Conservation (phyloP, 1,140 invertebrate genomes). For the Neodiprion virginianus region DNA sequence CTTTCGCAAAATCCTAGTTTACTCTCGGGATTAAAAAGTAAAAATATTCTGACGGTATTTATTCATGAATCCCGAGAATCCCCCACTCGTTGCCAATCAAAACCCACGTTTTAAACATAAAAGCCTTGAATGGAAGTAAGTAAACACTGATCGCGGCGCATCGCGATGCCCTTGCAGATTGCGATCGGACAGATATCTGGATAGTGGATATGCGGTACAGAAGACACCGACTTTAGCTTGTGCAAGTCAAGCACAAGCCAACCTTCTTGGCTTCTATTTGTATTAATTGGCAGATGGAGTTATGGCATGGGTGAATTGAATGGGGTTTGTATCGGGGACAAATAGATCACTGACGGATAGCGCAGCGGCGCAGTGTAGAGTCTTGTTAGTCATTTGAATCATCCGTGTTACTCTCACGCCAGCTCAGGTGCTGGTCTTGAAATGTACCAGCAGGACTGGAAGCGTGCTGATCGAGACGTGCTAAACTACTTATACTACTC, state of each 20-base stretch:
- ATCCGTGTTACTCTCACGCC: not conserved
- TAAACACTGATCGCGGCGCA: not conserved
- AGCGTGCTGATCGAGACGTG: too few relatives aligned
- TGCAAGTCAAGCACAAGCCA: slow-evolving; percentile 5
- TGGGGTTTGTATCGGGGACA: slow-evolving; percentile 10
- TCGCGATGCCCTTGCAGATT: slow-evolving; percentile 4
- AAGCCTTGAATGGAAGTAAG: too few relatives aligned
- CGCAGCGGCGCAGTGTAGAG: not conserved
- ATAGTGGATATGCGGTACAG: not conserved
- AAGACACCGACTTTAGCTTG: not conserved
- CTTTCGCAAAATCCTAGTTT: not conserved
- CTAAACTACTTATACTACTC: too few relatives aligned
- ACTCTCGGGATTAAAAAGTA: not conserved
- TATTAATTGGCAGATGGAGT: slow-evolving; percentile 16
- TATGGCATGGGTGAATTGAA: slow-evolving; percentile 6
- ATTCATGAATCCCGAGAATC: too few relatives aligned
- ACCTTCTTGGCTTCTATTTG: slow-evolving; percentile 6
- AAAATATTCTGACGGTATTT: not conserved
- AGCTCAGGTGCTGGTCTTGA: too few relatives aligned
- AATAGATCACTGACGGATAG: slow-evolving; percentile 11
- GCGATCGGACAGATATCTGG: not conserved
- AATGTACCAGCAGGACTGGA: too few relatives aligned
- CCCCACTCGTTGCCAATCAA: too few relatives aligned
- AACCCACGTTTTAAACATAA: too few relatives aligned
- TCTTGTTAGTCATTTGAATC: not conserved